These are phyloP conservation scores for Sylvia borin DNA, from an alignment of 2,797 vertebrate genomes.

Conservation along the genomic window DNA sequence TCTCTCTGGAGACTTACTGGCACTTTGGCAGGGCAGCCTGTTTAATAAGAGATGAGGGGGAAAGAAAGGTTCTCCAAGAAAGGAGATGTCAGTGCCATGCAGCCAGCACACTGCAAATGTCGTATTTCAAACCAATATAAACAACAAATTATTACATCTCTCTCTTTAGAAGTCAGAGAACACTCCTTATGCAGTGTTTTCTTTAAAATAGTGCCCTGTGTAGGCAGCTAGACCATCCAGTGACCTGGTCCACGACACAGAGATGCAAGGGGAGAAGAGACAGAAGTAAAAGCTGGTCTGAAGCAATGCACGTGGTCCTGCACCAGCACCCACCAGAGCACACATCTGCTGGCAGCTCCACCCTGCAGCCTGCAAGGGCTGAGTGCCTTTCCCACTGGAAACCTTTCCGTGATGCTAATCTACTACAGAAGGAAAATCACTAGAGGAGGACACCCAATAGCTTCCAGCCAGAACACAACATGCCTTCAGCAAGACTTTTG, in stretches of 20 bases:
- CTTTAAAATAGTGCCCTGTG: not conserved
- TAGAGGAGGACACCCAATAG: constrained; percentile 33
- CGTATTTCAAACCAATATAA: not conserved
- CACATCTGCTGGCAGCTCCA: not conserved
- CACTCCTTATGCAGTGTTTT: not conserved
- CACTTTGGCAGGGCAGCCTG: not conserved
- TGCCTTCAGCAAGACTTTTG: constrained; percentile 49
- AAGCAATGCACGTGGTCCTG: not conserved
- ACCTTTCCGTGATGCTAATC: not conserved
- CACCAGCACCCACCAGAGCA: not conserved
- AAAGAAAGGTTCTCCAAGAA: not conserved
- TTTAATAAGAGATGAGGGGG: not conserved
- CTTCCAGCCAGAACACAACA: constrained; percentile 45
- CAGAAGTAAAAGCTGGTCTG: not conserved
- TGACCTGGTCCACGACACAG: not conserved
- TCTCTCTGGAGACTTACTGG: not conserved
- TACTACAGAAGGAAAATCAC: not conserved
- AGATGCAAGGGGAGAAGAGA: not conserved
- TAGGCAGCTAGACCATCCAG: not conserved
- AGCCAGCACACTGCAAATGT: not conserved
- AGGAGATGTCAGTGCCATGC: not conserved
- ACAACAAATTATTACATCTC: not conserved
- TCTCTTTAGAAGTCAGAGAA: not conserved
- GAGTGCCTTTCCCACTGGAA: not conserved
- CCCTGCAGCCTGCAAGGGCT: not conserved